Evolutionary conservation across 2,888 invertebrate species (phyloP).

Genomic region (Sarcophaga variegata): DNA sequence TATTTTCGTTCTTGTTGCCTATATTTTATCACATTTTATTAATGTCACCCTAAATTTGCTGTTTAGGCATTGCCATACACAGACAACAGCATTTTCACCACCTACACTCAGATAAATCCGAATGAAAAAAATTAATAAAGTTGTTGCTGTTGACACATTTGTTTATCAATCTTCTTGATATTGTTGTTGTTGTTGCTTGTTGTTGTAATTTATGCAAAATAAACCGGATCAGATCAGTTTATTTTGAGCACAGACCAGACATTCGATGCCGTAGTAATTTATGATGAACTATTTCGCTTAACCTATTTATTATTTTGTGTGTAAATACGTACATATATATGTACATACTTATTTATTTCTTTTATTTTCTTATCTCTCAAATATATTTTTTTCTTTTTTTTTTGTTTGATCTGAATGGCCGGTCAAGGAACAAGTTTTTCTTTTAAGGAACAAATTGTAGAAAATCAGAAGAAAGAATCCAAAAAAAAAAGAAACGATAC

Average conservation of each 20-base stretch:
- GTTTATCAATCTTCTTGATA: not conserved
- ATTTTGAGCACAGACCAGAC: not conserved
- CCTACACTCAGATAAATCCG: slow-evolving; percentile 29
- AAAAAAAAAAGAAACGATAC: not conserved
- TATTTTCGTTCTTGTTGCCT: not conserved
- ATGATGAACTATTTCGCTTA: slow-evolving; percentile 38
- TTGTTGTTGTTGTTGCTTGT: not conserved
- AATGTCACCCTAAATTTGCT: slow-evolving; percentile 21
- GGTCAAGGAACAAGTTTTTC: not conserved
- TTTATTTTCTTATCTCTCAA: not conserved
- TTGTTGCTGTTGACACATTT: slow-evolving; percentile 14
- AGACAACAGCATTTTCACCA: slow-evolving; percentile 22
- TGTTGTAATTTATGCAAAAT: not conserved
- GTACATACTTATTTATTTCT: not conserved
- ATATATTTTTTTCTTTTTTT: not conserved
- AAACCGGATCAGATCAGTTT: not conserved
- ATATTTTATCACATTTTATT: not conserved
- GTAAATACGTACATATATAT: not conserved
- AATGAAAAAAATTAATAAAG: slow-evolving; percentile 32
- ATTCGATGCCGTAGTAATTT: slow-evolving; percentile 24
- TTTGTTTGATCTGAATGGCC: not conserved
- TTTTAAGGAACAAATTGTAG: not conserved
- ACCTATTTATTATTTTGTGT: slow-evolving; percentile 55
- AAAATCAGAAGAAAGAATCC: too few species aligned
- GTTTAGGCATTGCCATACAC: slow-evolving; percentile 9